These are phyloP conservation scores for Coenonympha glycerion DNA, from an alignment of 2,888 invertebrate species.

Conservation along the genomic window DNA sequence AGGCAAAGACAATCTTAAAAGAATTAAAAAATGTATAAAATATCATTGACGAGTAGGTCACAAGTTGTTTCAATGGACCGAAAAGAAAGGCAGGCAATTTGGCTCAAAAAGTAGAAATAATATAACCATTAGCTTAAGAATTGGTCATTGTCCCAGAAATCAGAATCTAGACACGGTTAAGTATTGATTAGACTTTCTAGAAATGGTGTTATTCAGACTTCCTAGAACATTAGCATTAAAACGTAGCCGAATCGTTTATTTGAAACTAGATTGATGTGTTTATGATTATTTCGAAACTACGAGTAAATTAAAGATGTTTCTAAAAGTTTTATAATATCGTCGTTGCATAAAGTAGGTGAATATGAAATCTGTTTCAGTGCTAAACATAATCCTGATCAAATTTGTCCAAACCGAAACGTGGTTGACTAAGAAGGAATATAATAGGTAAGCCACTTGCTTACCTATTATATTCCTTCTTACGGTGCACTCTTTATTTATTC, in stretches of 20 bases:
- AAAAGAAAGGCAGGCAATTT: neutral
- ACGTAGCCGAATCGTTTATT: neutral
- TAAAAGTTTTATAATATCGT: too few relatives aligned
- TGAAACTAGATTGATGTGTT: conserved; percentile 11
- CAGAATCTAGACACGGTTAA: conserved; percentile 12
- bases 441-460: too few relatives aligned
- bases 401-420: too few relatives aligned
- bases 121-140: conserved; percentile 14
- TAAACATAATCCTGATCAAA: too few relatives aligned
- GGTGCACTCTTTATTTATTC: too few relatives aligned
- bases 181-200: conserved; percentile 18
- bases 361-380: too few relatives aligned
- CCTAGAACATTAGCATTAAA: conserved; percentile 11
- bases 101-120: conserved; percentile 8
- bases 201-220: conserved; percentile 10
- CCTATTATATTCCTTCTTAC: too few relatives aligned
- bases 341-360: too few relatives aligned
- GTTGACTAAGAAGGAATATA: too few relatives aligned
- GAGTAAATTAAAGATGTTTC: neutral
- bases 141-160: conserved; percentile 16
- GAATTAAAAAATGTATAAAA: too few relatives aligned
- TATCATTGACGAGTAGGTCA: too few relatives aligned
- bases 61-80: neutral
- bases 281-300: neutral
- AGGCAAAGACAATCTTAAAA: too few relatives aligned